These are phyloP conservation scores for Eulemur mongoz DNA, from an alignment of 2,797 vertebrate species.

Conservation along the genomic window DNA sequence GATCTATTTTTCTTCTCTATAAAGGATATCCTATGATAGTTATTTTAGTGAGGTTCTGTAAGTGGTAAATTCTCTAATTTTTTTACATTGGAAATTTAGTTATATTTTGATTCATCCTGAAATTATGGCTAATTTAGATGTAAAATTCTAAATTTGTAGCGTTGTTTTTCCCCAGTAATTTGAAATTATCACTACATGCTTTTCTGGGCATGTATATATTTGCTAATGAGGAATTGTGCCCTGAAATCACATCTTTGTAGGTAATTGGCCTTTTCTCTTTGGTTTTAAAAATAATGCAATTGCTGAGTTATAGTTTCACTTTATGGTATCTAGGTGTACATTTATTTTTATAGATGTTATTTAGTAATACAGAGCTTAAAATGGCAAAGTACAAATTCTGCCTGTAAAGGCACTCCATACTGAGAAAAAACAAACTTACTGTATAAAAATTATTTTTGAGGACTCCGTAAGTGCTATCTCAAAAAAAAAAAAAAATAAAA, in stretches of 20 bases:
- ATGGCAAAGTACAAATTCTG: neutral
- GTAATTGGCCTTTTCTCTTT: neutral
- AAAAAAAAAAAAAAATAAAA: fast-evolving
- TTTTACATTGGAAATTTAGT: neutral
- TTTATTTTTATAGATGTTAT: neutral
- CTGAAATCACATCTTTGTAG: neutral
- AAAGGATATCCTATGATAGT: neutral
- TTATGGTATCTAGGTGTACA: neutral
- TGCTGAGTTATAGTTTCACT: neutral
- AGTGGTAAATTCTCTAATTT: neutral
- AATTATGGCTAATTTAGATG: neutral
- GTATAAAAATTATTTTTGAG: neutral
- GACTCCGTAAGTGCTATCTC: neutral
- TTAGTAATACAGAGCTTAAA: neutral
- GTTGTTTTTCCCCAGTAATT: neutral
- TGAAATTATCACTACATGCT: neutral
- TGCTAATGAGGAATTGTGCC: neutral
- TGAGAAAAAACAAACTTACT: neutral
- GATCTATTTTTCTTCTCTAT: neutral
- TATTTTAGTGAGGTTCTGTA: neutral
- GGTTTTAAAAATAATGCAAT: neutral
- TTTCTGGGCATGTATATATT: neutral
- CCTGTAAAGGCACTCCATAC: neutral
- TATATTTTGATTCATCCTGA: neutral
- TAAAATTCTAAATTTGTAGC: neutral